phyloP scores from a whole-genome alignment of 2,797 vertebrate species.

The Pseudochirops corinnae region DNA sequence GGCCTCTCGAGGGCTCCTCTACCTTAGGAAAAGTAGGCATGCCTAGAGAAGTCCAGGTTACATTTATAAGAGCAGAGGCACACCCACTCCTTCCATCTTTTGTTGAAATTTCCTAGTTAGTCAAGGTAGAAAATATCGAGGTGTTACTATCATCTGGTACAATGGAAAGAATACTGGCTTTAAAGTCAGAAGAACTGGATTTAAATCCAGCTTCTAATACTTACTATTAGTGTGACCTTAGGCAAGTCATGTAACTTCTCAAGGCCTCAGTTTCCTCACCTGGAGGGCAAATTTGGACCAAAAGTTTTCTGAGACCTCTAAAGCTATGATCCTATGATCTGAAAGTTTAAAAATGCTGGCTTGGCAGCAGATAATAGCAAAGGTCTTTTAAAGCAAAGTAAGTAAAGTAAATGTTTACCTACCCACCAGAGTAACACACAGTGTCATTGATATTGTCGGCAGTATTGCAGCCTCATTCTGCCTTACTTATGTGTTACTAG shows the following conservation, averaged over 20 bases:
- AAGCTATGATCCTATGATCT: neutral
- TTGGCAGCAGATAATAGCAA: neutral
- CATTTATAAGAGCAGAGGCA: neutral
- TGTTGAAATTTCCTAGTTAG: neutral
- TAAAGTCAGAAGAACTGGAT: neutral
- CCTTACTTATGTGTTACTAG: constrained; percentile 86
- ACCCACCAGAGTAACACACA: neutral
- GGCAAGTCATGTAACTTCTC: neutral
- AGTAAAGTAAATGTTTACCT: too few relatives aligned
- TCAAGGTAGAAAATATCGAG: neutral
- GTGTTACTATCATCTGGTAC: neutral
- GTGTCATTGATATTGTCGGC: neutral
- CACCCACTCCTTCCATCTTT: neutral
- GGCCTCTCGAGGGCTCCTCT: neutral
- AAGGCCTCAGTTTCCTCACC: neutral
- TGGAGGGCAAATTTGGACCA: neutral
- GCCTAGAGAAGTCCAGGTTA: neutral
- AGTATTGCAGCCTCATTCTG: neutral
- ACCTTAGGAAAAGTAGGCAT: neutral
- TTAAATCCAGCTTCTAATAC: neutral
- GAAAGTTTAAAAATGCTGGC: neutral
- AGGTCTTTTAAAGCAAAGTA: neutral
- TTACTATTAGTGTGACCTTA: neutral
- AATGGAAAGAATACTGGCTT: neutral
- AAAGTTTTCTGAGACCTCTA: neutral